These are phyloP conservation scores for Tyto alba DNA, from an alignment of 2,113 vertebrate species.

Conservation along the genomic window DNA sequence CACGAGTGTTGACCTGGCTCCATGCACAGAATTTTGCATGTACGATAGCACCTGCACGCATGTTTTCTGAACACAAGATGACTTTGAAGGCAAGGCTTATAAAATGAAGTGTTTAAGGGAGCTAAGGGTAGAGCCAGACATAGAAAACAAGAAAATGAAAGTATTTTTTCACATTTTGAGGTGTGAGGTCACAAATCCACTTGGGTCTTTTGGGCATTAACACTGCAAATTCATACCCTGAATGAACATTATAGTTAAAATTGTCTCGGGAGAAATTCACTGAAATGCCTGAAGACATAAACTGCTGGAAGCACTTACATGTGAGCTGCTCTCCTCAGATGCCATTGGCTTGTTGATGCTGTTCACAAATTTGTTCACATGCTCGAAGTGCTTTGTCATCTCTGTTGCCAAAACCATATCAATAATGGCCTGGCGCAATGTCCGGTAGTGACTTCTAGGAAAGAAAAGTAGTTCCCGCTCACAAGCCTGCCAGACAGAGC, in stretches of 20 bases:
- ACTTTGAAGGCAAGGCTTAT: background rate
- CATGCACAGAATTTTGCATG: background rate
- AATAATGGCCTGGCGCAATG: constrained; percentile 90
- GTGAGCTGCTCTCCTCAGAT: constrained; percentile 79
- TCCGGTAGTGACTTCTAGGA: constrained; percentile 88
- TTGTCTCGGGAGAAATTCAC: background rate
- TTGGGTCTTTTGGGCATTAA: background rate
- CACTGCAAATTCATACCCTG: background rate
- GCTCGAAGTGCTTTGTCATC: constrained; percentile 97
- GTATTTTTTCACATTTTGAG: background rate
- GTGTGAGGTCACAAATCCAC: background rate
- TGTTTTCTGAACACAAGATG: background rate
- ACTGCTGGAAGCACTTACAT: constrained; percentile 43
- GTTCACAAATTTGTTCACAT: constrained; percentile 97
- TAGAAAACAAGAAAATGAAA: background rate
- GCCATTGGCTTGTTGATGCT: constrained; percentile 93
- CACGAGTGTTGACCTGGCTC: background rate
- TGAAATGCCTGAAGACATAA: background rate
- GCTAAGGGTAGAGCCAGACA: background rate
- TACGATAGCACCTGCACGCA: background rate
- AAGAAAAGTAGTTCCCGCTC: background rate
- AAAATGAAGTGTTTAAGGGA: background rate
- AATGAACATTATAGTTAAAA: background rate
- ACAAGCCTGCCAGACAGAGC: background rate
- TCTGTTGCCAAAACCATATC: constrained; percentile 98